Conservation (phyloP, 1,140 invertebrate species). For the Vollenhovia emeryi region DNA sequence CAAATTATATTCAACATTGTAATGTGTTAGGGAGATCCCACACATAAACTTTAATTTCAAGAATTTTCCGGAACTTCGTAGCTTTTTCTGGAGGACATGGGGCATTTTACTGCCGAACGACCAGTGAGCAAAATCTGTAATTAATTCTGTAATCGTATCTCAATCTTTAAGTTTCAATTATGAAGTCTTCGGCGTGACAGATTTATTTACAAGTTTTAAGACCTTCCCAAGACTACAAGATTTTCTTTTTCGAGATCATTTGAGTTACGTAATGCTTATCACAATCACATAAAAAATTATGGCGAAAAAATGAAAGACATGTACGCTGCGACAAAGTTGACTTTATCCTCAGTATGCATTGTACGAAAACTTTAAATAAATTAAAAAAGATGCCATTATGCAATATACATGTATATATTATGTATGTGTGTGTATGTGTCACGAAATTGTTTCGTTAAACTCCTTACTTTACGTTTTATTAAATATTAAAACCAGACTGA, state of each 20-base stretch:
- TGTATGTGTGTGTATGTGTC: background rate
- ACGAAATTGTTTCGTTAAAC: background rate
- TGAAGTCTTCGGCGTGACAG: too few relatives aligned
- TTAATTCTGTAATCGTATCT: background rate
- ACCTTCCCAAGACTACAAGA: background rate
- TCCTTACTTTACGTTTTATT: background rate
- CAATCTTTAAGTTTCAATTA: too few relatives aligned
- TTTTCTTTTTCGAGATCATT: background rate
- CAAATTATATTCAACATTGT: conserved; percentile 12
- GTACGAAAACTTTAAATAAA: background rate
- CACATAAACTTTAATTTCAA: background rate
- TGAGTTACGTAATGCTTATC: background rate
- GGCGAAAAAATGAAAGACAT: background rate
- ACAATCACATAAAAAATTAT: background rate
- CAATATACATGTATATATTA: background rate
- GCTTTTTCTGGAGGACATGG: background rate
- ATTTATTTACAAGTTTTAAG: too few relatives aligned
- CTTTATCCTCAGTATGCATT: background rate
- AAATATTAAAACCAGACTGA: background rate
- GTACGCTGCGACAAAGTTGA: background rate
- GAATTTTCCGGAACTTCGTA: background rate
- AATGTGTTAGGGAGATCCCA: background rate
- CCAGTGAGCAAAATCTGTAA: background rate
- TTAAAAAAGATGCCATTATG: background rate
- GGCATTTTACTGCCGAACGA: background rate